Evolutionary conservation across 2,797 vertebrate genomes (phyloP).

Genomic region (Podarcis lilfordi): DNA sequence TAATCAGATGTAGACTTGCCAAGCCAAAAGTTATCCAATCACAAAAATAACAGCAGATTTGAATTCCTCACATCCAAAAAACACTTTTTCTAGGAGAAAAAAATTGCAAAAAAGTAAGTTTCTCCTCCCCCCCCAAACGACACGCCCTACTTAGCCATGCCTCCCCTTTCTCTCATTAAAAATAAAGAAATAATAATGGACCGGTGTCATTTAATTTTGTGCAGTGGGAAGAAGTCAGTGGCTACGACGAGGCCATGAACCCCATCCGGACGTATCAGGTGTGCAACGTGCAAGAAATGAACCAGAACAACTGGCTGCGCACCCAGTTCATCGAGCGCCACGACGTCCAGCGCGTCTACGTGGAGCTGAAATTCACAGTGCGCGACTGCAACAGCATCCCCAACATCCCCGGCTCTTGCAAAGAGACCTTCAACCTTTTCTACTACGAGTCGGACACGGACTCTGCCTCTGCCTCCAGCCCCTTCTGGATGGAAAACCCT

Average conservation of each 20-base stretch:
- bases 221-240: slow-evolving; percentile 98
- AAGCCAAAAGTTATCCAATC: too few relatives aligned
- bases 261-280: slow-evolving; percentile 98
- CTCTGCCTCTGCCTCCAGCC: slow-evolving; percentile 92
- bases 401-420: slow-evolving; percentile 97
- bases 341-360: slow-evolving; percentile 93
- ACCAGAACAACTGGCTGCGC: slow-evolving; percentile 98
- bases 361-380: slow-evolving; percentile 97
- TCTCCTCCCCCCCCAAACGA: too few relatives aligned
- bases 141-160: too few relatives aligned
- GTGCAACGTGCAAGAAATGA: slow-evolving; percentile 90
- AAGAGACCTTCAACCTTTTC: slow-evolving; percentile 99
- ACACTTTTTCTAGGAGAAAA: too few relatives aligned
- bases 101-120: too few relatives aligned
- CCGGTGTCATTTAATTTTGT: background rate
- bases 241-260: slow-evolving; percentile 95
- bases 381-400: slow-evolving; percentile 98
- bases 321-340: slow-evolving; percentile 93
- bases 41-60: too few relatives aligned
- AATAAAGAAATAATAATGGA: too few relatives aligned
- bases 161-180: too few relatives aligned
- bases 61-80: too few relatives aligned
- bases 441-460: slow-evolving; percentile 96
- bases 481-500: slow-evolving; percentile 99
- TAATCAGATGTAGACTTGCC: too few relatives aligned